Evolutionary conservation across 2,888 invertebrate genomes (phyloP), one percentile per base, ranked within the genome.

Genomic region (Synergus gifuensis): DNA sequence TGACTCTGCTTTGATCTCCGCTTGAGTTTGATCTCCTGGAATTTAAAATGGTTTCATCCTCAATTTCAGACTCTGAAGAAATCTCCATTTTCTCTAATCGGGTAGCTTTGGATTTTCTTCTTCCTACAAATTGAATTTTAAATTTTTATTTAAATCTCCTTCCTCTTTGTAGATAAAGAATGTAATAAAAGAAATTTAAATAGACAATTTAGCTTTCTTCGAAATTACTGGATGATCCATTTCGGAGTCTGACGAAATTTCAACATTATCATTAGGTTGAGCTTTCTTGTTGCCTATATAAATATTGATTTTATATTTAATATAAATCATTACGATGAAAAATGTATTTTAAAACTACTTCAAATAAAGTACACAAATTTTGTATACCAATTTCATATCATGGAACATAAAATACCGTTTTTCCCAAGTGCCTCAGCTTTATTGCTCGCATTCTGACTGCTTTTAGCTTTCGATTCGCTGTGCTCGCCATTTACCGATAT

Each of bases 401-500:
- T 49, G 49, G 28, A 69, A 69, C 69, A 69, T 69, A 28, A 28
- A 69, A 69, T 69, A 69, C 46, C 22, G 12, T 44, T 46, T 28
- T 46, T 49, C 18, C 12, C 69, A 69, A 49, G 46, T 49, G 46
- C 22, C 49, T 69, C 49, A 69, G 22, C 67, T 44, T 69, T 69
- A 49, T 46, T 49, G 49, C 69, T 69, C 46, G 49, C 28, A 22
- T 8, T 69, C 28, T 16, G 28, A 28, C 49, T 44, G 49, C 28
- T 28, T 49, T 69, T 3, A 28, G 22, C 28, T 46, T 44, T 49
- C 16, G 49, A 36, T 22, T 36, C 49, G 46, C 28, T 28, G 36
- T 69, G 46, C 49, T 69, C 69, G 14, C 69, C 69, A 69, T 69
- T 69, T 69, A 36, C 36, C 28, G 69, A 49, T 69, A 49, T 49